A percentile compares a stretch with the other conserved stretches of the same genome.
These are phyloP conservation scores for Acrocephalus arundinaceus DNA, from an alignment of 2,113 vertebrate genomes.

Conservation along the genomic window DNA sequence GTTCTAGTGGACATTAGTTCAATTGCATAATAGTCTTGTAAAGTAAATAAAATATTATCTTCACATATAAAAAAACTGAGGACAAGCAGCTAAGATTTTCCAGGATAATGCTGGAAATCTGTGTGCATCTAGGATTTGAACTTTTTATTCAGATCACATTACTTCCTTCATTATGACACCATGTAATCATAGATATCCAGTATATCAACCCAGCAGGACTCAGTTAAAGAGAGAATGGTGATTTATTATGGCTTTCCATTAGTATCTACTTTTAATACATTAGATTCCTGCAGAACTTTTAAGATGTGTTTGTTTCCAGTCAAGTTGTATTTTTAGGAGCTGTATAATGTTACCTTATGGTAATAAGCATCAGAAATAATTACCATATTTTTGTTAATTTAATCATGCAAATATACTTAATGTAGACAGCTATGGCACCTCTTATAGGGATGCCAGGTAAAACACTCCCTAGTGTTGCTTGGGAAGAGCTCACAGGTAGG, in stretches of 20 bases:
- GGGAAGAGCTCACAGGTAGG: not conserved
- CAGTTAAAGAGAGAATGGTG: not conserved
- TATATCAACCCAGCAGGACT: not conserved
- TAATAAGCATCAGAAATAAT: not conserved
- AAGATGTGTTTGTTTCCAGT: not conserved
- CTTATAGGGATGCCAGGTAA: not conserved
- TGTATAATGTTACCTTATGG: not conserved
- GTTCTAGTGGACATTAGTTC: not conserved
- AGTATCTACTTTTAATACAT: not conserved
- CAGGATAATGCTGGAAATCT: not conserved
- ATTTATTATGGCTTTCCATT: not conserved
- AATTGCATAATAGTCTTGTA: not conserved
- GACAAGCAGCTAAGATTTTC: not conserved
- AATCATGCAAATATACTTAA: not conserved
- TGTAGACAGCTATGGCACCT: not conserved
- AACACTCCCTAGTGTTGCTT: not conserved
- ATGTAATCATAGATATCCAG: not conserved
- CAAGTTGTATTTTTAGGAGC: not conserved
- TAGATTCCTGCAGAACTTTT: not conserved
- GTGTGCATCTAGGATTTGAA: not conserved
- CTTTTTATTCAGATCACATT: not conserved
- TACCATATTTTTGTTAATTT: not conserved
- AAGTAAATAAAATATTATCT: constrained; percentile 6
- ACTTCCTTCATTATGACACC: not conserved
- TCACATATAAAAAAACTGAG: not conserved